Percentiles rank a stretch among this genome's conserved stretches.
These are phyloP conservation scores for Ctenomys sociabilis DNA, from an alignment of 2,113 vertebrate genomes.

Conservation along the genomic window DNA sequence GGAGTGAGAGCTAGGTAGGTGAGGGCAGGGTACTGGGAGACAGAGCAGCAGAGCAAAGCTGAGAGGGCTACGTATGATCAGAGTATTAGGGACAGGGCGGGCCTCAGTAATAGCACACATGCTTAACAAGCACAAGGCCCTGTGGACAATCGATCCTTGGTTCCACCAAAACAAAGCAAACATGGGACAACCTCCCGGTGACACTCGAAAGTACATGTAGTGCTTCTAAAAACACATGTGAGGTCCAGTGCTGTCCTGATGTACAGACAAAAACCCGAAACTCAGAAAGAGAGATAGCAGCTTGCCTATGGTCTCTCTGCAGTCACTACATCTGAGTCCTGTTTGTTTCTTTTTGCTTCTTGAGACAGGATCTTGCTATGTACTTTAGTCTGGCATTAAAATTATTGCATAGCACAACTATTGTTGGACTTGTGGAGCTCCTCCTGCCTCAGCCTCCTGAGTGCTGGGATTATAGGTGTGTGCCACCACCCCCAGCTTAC, in stretches of 20 bases:
- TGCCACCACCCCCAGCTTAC: background rate
- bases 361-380: background rate
- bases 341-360: background rate
- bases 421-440: background rate
- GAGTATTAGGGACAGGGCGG: background rate
- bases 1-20: background rate
- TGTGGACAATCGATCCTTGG: background rate
- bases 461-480: background rate
- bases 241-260: background rate
- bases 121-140: background rate
- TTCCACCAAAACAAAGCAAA: background rate
- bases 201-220: background rate
- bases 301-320: background rate
- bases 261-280: background rate
- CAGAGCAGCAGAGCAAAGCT: background rate
- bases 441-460: background rate
- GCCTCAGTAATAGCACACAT: background rate
- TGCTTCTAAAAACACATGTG: background rate
- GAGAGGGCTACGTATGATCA: too few species aligned
- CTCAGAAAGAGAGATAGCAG: background rate
- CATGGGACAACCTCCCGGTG: background rate
- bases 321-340: background rate
- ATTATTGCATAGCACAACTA: background rate
- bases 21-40: background rate
- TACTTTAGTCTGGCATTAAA: background rate